Conservation (phyloP, 2,797 vertebrate genomes). For the Micromesistius poutassou region DNA sequence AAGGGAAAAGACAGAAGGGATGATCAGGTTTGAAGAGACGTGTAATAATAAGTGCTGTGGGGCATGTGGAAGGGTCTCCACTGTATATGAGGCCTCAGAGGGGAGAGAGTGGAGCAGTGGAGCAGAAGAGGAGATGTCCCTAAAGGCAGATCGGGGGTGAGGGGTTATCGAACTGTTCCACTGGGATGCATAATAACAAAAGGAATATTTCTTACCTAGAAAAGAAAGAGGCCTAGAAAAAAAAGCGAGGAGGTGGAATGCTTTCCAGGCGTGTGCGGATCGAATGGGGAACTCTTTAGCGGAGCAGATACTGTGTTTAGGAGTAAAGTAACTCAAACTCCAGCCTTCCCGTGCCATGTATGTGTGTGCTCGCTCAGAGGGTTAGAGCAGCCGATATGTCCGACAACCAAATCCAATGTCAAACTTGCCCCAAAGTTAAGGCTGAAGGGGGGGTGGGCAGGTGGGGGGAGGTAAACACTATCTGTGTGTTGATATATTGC, state of each 20-base stretch:
- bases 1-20: not conserved
- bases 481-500: not conserved
- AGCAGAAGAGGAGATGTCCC: conserved; percentile 6
- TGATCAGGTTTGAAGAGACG: not conserved
- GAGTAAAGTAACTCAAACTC: conserved; percentile 16
- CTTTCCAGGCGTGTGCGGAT: conserved; percentile 8
- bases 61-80: not conserved
- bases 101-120: not conserved
- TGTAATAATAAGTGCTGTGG: not conserved
- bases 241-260: conserved; percentile 4
- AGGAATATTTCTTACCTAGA: not conserved
- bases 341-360: too few relatives aligned
- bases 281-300: not conserved
- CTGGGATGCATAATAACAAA: conserved; percentile 7
- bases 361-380: not conserved
- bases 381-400: not conserved
- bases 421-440: not conserved
- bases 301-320: conserved; percentile 27
- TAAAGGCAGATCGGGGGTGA: not conserved
- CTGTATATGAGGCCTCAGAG: too few relatives aligned
- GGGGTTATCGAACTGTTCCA: conserved; percentile 7
- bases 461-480: not conserved
- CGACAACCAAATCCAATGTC: not conserved
- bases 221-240: too few relatives aligned
- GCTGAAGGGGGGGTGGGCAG: not conserved